Conservation (phyloP, 1,140 invertebrate species). For the Galendromus occidentalis region DNA sequence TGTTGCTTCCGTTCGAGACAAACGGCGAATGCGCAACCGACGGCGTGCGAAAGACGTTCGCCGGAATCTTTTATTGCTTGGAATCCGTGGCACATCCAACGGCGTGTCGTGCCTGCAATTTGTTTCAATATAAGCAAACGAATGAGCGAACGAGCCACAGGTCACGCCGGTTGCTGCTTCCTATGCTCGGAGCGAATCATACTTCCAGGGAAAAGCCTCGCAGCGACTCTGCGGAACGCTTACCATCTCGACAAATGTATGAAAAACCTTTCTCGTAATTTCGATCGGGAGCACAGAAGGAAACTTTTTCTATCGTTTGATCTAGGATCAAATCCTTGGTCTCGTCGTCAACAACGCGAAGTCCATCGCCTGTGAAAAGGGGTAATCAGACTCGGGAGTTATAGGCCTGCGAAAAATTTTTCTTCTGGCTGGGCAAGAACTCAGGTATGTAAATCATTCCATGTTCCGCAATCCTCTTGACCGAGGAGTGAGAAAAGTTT, state of each 20-base stretch:
- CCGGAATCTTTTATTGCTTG: constrained; percentile 85
- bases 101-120: constrained; percentile 37
- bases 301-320: constrained; percentile 99
- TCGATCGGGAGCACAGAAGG: constrained; percentile 95
- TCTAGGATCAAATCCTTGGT: constrained; percentile 97
- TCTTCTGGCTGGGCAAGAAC: no score
- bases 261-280: constrained; percentile 95
- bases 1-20: constrained; percentile 94
- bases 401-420: not conserved
- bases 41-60: constrained; percentile 89
- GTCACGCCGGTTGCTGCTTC: no score
- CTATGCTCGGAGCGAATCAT: not conserved
- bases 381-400: not conserved
- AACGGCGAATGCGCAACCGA: constrained; percentile 95
- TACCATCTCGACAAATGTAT: constrained; percentile 63
- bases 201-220: not conserved
- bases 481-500: no score
- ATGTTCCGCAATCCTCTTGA: no score
- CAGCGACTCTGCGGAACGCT: not conserved
- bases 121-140: not conserved
- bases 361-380: constrained; percentile 41
- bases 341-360: constrained; percentile 93
- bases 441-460: no score
- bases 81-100: constrained; percentile 99
- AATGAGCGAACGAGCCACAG: not conserved